A percentile compares a stretch with the other conserved stretches of the same genome.
These are phyloP conservation scores for Anthrax anthrax DNA, from an alignment of 2,888 invertebrate species.

Conservation along the genomic window DNA sequence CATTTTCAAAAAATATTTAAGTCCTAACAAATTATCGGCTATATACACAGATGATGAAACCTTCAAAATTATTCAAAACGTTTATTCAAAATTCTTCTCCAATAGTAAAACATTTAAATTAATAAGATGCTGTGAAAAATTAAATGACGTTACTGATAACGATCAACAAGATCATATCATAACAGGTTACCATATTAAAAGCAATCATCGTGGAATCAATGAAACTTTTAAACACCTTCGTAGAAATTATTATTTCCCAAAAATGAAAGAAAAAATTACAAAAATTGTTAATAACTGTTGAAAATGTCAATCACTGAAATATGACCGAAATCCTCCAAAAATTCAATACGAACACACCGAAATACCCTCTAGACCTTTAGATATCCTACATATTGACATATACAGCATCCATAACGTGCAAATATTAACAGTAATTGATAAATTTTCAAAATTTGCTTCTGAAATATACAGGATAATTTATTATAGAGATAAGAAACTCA, in stretches of 20 bases:
- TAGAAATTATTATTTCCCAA: constrained; percentile 7
- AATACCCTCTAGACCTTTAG: constrained; percentile 10
- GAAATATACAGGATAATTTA: constrained; percentile 9
- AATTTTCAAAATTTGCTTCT: constrained; percentile 7
- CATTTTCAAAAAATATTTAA: neutral
- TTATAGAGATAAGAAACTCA: constrained; percentile 8
- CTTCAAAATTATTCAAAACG: constrained; percentile 7
- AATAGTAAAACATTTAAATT: constrained; percentile 6
- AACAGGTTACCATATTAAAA: constrained; percentile 1
- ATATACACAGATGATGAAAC: constrained; percentile 1
- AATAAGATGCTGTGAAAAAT: constrained; percentile 1
- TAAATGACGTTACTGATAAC: neutral
- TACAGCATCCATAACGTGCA: constrained; percentile 8
- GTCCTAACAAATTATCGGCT: neutral
- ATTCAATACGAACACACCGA: constrained; percentile 10
- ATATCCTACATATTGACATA: constrained; percentile 12
- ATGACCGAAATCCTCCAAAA: constrained; percentile 12
- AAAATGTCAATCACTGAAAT: constrained; percentile 9
- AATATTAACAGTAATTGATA: constrained; percentile 9
- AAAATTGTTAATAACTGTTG: constrained; percentile 7
- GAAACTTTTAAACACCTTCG: constrained; percentile 5
- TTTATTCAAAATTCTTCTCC: constrained; percentile 10
- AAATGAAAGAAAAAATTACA: constrained; percentile 9
- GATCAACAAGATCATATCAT: constrained; percentile 5
- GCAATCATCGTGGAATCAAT: constrained; percentile 8